phyloP scores from a whole-genome alignment of 2,888 invertebrate genomes.

The Aphidius colemani region DNA sequence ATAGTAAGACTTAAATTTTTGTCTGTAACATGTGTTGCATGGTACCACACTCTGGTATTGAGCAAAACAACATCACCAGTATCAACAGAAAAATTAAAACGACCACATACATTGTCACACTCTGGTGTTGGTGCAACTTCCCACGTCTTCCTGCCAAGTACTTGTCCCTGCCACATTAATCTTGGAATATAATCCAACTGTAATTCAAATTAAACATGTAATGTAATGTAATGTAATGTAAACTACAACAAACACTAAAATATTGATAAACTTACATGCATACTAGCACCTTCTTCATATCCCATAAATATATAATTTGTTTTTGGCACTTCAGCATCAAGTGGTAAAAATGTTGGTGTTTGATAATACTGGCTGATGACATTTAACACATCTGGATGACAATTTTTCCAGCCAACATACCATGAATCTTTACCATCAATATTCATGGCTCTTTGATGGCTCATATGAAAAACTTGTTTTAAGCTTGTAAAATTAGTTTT shows the following conservation, averaged over 20 bases:
- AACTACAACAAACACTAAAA: too few species aligned
- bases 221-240: too few species aligned
- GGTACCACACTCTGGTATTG: slow-evolving; percentile 92
- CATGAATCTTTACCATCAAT: slow-evolving; percentile 72
- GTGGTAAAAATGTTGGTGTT: slow-evolving; percentile 83
- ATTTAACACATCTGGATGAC: slow-evolving; percentile 78
- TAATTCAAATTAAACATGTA: too few species aligned
- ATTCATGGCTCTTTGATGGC: slow-evolving; percentile 68
- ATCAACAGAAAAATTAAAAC: slow-evolving; percentile 77
- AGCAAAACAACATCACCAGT: slow-evolving; percentile 89
- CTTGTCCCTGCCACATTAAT: slow-evolving; percentile 93
- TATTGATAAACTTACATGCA: slow-evolving; percentile 90
- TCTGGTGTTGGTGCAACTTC: slow-evolving; percentile 82
- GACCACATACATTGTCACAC: slow-evolving; percentile 77
- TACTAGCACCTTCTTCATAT: slow-evolving; percentile 85
- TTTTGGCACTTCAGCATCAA: slow-evolving; percentile 85
- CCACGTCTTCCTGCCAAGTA: slow-evolving; percentile 86
- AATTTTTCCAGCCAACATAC: slow-evolving; percentile 94
- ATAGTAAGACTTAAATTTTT: slow-evolving; percentile 85
- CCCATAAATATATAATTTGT: slow-evolving; percentile 93
- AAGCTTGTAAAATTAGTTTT: slow-evolving; percentile 79
- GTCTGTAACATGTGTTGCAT: slow-evolving; percentile 80
- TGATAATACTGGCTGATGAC: slow-evolving; percentile 78
- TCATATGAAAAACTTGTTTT: slow-evolving; percentile 79
- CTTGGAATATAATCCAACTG: slow-evolving; percentile 91